Percentiles rank a stretch among this genome's conserved stretches.
Conservation (phyloP, 2,113 vertebrate genomes). For the Oryzias melastigma region DNA sequence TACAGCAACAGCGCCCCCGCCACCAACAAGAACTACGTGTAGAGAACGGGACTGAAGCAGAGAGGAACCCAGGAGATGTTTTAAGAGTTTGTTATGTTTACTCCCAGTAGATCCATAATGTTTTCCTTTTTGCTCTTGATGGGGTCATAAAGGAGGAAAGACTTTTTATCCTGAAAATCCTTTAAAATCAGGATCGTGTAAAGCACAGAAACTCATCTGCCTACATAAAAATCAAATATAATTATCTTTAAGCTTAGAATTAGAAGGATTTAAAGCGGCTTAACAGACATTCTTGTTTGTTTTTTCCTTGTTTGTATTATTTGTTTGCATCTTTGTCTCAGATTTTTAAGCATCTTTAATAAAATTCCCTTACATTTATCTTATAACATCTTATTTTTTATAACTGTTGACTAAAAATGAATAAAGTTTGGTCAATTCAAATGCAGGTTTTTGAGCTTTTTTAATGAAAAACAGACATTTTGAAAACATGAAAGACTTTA, state of each 20-base stretch:
- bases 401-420: constrained; percentile 3
- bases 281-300: too few relatives aligned
- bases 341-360: not conserved
- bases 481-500: constrained; percentile 66
- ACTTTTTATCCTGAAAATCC: too few relatives aligned
- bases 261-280: too few relatives aligned
- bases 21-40: constrained; percentile 73
- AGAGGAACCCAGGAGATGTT: constrained; percentile 6
- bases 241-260: too few relatives aligned
- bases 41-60: constrained; percentile 12
- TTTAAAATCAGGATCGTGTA: too few relatives aligned
- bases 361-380: constrained; percentile 13
- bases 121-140: too few relatives aligned
- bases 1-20: constrained; percentile 67
- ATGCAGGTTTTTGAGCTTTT: constrained; percentile 7
- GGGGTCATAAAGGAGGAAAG: too few relatives aligned
- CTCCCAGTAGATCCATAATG: too few relatives aligned
- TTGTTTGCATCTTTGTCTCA: constrained; percentile 8
- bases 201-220: too few relatives aligned
- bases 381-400: constrained; percentile 1
- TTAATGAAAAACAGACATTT: constrained; percentile 8
- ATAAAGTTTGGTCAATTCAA: constrained; percentile 20
- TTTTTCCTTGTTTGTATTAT: too few relatives aligned
- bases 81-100: not conserved
- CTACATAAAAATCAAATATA: too few relatives aligned